These are phyloP conservation scores for Lepidostoma basale DNA, from an alignment of 1,140 invertebrate species.

Conservation along the genomic window DNA sequence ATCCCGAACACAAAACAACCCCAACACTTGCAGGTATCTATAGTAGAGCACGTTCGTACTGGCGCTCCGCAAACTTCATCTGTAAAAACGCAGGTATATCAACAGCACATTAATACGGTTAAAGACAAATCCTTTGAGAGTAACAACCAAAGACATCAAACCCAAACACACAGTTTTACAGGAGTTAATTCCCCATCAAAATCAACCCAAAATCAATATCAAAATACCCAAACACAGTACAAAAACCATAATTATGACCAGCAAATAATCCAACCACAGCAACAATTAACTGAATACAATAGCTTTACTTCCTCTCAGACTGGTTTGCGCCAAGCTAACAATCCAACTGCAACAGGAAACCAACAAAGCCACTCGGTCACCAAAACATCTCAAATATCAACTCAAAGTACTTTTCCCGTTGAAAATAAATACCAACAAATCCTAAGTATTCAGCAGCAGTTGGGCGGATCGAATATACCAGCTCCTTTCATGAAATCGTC, in stretches of 20 bases:
- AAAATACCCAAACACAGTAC: no score
- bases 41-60: not conserved
- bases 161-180: no score
- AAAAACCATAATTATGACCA: not conserved
- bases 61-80: not conserved
- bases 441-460: conserved; percentile 24
- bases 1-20: not conserved
- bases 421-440: conserved; percentile 17
- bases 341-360: not conserved
- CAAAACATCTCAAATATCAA: not conserved
- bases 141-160: no score
- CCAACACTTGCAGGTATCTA: not conserved
- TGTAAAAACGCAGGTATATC: not conserved
- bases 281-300: not conserved
- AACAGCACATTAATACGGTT: not conserved
- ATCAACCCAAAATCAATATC: no score
- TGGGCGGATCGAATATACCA: conserved; percentile 15
- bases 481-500: conserved; percentile 7
- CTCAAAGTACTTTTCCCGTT: not conserved
- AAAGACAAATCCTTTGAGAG: not conserved
- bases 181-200: no score
- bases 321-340: not conserved
- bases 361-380: not conserved
- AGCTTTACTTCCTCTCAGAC: no score
- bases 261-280: not conserved